phyloP scores from a whole-genome alignment of 2,113 vertebrate species.

The Nicator chloris region DNA sequence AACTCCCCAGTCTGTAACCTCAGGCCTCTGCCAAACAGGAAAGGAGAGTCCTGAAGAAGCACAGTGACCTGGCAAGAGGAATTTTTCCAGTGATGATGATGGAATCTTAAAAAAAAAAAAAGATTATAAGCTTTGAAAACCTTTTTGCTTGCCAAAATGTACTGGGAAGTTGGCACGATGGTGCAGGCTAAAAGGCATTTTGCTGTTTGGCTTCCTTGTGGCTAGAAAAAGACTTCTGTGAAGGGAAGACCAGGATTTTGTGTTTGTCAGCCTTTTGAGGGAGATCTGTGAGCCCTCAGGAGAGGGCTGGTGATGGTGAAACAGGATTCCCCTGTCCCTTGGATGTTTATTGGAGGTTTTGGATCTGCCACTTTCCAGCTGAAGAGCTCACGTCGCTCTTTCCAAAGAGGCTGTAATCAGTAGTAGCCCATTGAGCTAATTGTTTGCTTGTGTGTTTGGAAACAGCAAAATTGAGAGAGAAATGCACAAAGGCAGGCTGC shows the following conservation, averaged over 20 bases:
- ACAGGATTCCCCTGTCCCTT: not conserved
- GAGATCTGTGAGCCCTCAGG: not conserved
- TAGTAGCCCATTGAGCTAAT: not conserved
- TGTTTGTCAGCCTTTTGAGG: not conserved
- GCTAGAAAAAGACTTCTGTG: not conserved
- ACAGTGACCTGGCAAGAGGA: not conserved
- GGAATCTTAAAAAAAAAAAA: not conserved
- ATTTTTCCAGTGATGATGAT: not conserved
- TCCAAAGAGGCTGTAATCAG: not conserved
- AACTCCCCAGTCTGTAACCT: not conserved
- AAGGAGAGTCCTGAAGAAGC: not conserved
- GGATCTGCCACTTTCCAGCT: not conserved
- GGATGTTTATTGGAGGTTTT: not conserved
- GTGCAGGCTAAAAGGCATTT: not conserved
- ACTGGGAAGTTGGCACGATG: not conserved
- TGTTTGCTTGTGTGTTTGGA: not conserved
- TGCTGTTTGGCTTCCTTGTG: not conserved
- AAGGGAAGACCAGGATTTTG: not conserved
- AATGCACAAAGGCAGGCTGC: not conserved
- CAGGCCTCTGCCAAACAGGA: not conserved
- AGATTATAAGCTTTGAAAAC: not conserved
- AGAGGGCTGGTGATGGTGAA: not conserved
- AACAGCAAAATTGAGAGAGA: not conserved
- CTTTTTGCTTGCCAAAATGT: not conserved
- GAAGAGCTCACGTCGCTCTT: not conserved